Evolutionary conservation across 1,140 invertebrate genomes (phyloP), one percentile per base, ranked within the genome.

Genomic region (Cydia strobilella): DNA sequence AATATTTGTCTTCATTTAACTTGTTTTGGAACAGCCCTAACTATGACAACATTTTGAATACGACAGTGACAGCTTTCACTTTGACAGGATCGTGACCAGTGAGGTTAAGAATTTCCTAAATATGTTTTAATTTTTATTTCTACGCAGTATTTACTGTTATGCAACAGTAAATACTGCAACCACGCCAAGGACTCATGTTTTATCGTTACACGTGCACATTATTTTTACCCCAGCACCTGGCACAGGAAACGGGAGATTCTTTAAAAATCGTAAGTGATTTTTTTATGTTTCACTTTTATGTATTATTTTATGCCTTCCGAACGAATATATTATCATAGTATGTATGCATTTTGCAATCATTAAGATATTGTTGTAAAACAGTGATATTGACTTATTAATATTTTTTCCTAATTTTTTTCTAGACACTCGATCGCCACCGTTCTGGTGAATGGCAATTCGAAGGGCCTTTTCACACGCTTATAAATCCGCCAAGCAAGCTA

Each of bases 381-480:
- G 77, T 54, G 23, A 20, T 20, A 23, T 42, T n/a, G n/a, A 72
- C 51, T 72, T 66, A 74, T 69, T 73, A 75, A 74, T 69, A 69
- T 12, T 31, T 15, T 59, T 73, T 73, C 9, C 39, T 72, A 9
- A 76, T 76, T 81, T 82, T 82, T 76, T 84, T 84, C 74, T 82
- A 84, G 82, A 77, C 15, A 74, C 15, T 80, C 23, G 48, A 27
- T 65, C 72, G 35, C 78, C 62, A 18, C 54, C 48, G 10, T 20
- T 59, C 54, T 59, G 54, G 23, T 59, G 76, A 77, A 85, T 85
- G 82, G 59, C 77, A 54, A 66, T 82, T 75, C 81, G 82, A 82
- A 84, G 82, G 74, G 74, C 83, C 6, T 83, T 86, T 71, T 77
- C 77, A 45, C 83, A 79, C 75, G 76, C 65, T 35, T 80, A 82